Base-by-base conservation (phyloP, 2,888 invertebrate genomes). In the Villa cingulata region DNA sequence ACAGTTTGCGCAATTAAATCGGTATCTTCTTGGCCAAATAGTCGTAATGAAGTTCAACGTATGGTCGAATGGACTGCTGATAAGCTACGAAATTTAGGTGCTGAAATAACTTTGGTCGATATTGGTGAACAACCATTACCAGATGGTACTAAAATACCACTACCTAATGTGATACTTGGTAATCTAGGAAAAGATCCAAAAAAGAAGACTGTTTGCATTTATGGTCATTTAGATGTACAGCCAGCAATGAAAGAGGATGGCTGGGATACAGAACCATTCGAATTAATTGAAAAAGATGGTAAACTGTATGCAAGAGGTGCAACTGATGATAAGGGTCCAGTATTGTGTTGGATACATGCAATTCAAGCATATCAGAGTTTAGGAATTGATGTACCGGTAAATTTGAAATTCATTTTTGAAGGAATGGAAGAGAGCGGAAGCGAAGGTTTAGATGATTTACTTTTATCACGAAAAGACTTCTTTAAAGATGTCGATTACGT, bases 191-290 rank as follows among this genome's bases (percentile, higher is more conserved):
- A 75, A 56, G 89, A 95, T 63, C 72, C 80, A 0, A 76, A 76
- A 37, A 97, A 96, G 72, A 92, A 90, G 63, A 98, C 96, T 7
- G 80, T 98, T 39, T 80, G 89, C 49, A 75, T 98, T 48, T 98
- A 98, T 68, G 97, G 97, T 0, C 98, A 98, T 71, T 76, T 98
- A 61, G 98, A 98, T 74, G 98, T 98, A 1, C 97, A 97, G 66
- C 97, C 97, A 12, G 98, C 97, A 1, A 66, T 81, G 29, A 81
- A 80, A 63, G 84, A 85, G 52, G 96, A 96, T 73, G 97, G 96
- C 0, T 97, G 97, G 97, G 76, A 86, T 55, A 84, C 91, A 0
- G 91, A 97, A 51, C 97, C 98, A 0, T 98, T 97, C 72, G 81
- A 78, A 20, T 72, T 98, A 48, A 83, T 83, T 19, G 91, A 95